Percentiles rank a stretch among this genome's conserved stretches.
Evolutionary conservation across 2,888 invertebrate genomes (phyloP).

Genomic region (Smittia sp.): DNA sequence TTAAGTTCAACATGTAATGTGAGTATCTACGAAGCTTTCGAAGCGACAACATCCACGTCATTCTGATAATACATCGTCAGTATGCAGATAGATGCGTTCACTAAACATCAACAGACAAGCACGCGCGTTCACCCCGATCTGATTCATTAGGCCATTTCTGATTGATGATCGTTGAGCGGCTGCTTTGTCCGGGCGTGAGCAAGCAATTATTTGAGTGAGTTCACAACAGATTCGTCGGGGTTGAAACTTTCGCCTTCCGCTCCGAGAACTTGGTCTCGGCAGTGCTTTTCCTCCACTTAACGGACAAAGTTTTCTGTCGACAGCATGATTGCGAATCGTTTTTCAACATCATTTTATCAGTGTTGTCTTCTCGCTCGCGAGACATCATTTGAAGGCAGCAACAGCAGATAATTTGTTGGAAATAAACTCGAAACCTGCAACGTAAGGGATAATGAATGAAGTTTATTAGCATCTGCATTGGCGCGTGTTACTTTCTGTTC

Average conservation of each 20-base stretch:
- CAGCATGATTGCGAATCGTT: slow-evolving; percentile 42
- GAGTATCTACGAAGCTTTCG: too few species aligned
- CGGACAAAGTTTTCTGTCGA: slow-evolving; percentile 46
- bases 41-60: too few species aligned
- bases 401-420: slow-evolving; percentile 66
- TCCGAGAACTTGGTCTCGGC: slow-evolving; percentile 45
- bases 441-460: not conserved
- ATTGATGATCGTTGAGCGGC: too few species aligned
- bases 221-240: not conserved
- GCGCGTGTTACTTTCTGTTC: slow-evolving; percentile 70
- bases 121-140: too few species aligned
- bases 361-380: slow-evolving; percentile 39
- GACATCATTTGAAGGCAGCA: slow-evolving; percentile 53
- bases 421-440: slow-evolving; percentile 66
- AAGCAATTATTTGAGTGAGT: too few species aligned
- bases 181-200: too few species aligned
- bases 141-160: too few species aligned
- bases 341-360: slow-evolving; percentile 23
- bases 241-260: slow-evolving; percentile 40
- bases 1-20: too few species aligned
- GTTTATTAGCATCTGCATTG: not conserved
- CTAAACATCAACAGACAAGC: too few species aligned
- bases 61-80: too few species aligned
- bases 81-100: too few species aligned
- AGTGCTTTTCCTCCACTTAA: slow-evolving; percentile 47